Evolutionary conservation across 2,888 invertebrate species (phyloP).

Genomic region (Anodontia alba): DNA sequence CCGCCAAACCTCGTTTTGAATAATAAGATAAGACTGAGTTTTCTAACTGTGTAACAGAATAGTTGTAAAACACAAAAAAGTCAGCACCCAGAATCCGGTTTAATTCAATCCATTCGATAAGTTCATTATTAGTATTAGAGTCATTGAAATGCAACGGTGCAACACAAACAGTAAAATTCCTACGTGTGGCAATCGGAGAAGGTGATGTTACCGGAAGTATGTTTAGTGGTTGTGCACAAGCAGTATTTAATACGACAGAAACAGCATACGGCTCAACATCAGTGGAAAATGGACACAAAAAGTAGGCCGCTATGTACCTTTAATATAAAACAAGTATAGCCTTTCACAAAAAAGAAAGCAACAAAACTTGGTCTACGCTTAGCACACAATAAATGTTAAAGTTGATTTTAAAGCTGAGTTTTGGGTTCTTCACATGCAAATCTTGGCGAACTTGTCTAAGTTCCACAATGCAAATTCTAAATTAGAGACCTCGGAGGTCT

Average conservation of each 20-base stretch:
- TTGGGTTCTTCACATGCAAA: too few relatives aligned
- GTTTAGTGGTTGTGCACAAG: too few relatives aligned
- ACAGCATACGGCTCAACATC: background rate
- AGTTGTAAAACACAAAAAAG: too few relatives aligned
- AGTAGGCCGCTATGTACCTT: background rate
- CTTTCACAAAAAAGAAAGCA: too few relatives aligned
- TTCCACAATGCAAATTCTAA: too few relatives aligned
- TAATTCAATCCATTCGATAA: constrained; percentile 82
- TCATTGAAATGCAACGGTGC: constrained; percentile 72
- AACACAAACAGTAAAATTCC: constrained; percentile 73
- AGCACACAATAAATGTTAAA: too few relatives aligned
- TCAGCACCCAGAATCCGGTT: constrained; percentile 82
- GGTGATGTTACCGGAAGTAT: background rate
- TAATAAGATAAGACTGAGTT: constrained; percentile 72
- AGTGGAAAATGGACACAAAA: background rate
- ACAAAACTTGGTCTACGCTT: too few relatives aligned
- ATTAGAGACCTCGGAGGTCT: too few relatives aligned
- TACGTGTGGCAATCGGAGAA: background rate
- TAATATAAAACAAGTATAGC: too few relatives aligned
- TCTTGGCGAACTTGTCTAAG: too few relatives aligned
- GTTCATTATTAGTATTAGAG: constrained; percentile 71
- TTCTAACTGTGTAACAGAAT: constrained; percentile 71
- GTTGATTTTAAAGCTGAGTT: too few relatives aligned
- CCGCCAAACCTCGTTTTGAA: too few relatives aligned
- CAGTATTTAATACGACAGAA: background rate